Percentiles rank a stretch among this genome's conserved stretches.
Evolutionary conservation across 2,113 vertebrate species (phyloP).

Genomic region (Plecotus auritus): DNA sequence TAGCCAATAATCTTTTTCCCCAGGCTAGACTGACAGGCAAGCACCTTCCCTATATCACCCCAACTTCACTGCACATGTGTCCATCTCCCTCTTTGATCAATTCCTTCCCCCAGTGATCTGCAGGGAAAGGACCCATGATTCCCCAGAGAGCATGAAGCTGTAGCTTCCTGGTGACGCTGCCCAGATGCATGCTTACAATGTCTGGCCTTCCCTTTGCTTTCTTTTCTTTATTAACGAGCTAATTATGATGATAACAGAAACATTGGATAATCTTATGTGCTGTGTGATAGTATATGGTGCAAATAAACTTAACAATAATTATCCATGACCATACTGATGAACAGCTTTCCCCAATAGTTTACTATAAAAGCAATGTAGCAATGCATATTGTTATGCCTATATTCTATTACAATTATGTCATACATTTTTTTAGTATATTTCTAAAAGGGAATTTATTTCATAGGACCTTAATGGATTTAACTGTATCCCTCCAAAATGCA

Average conservation of each 20-base stretch:
- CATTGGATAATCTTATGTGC: background rate
- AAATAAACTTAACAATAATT: background rate
- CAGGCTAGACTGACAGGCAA: too few species aligned
- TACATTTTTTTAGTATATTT: background rate
- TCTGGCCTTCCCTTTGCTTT: too few species aligned
- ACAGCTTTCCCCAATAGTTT: background rate
- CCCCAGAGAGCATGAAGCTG: too few species aligned
- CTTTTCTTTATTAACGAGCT: too few species aligned
- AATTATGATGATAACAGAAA: background rate
- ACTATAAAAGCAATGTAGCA: background rate
- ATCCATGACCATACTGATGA: background rate
- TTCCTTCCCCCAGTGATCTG: too few species aligned
- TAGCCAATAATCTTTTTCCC: too few species aligned
- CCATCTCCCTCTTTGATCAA: too few species aligned
- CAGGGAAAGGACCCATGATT: too few species aligned
- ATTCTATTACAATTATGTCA: background rate
- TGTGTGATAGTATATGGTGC: background rate
- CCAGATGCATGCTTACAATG: too few species aligned
- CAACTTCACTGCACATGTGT: too few species aligned
- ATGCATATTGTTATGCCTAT: background rate
- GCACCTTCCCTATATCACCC: too few species aligned
- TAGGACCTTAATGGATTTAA: background rate
- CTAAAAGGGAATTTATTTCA: background rate
- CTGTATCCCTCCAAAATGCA: background rate
- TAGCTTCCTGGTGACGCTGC: too few species aligned